phyloP scores from a whole-genome alignment of 2,797 vertebrate genomes.

The Ceryle rudis region DNA sequence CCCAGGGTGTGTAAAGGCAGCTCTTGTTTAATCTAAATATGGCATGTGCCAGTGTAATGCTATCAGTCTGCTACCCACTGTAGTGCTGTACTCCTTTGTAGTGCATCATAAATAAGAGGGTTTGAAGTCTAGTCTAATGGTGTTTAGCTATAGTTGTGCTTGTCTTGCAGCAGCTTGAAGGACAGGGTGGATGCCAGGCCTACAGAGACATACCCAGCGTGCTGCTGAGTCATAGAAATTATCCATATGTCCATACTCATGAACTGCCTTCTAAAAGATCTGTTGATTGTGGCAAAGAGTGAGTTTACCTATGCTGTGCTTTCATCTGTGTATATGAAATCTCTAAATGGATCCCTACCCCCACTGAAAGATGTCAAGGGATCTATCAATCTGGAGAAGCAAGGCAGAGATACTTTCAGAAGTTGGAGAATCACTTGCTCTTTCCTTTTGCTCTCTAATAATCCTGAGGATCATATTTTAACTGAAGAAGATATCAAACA shows the following conservation, averaged over 20 bases:
- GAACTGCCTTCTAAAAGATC: neutral
- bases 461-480: neutral
- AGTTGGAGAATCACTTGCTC: fast-evolving
- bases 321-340: neutral
- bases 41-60: neutral
- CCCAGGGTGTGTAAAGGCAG: neutral
- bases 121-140: neutral
- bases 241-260: neutral
- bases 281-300: neutral
- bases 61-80: neutral
- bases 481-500: neutral
- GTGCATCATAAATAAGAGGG: neutral
- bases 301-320: neutral
- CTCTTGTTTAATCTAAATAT: neutral
- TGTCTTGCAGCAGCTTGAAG: neutral
- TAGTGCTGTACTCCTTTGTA: neutral
- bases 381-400: neutral
- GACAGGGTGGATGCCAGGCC: neutral
- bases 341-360: neutral
- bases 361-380: neutral
- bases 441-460: neutral
- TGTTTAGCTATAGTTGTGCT: neutral
- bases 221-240: neutral
- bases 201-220: neutral
- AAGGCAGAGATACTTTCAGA: neutral